These are phyloP conservation scores for Lapara coniferarum DNA, from an alignment of 2,888 invertebrate species.

Conservation along the genomic window DNA sequence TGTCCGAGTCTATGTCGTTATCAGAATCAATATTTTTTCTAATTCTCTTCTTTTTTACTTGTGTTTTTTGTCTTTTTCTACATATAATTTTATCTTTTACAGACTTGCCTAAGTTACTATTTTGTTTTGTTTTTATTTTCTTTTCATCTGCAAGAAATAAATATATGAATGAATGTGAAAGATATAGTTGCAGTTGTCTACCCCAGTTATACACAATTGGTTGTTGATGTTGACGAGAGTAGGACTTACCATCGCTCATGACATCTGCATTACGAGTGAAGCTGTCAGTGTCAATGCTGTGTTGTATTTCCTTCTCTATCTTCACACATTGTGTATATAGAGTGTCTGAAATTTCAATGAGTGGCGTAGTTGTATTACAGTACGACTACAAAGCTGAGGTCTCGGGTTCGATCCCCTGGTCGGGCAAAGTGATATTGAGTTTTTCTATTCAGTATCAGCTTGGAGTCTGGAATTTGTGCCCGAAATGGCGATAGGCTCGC, in stretches of 20 bases:
- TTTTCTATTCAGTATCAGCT: no score
- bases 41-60: neutral
- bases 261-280: neutral
- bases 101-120: neutral
- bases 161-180: no score
- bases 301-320: neutral
- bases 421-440: no score
- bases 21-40: conserved; percentile 2
- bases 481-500: no score
- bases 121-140: neutral
- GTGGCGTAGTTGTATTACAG: no score
- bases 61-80: neutral
- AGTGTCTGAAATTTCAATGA: neutral
- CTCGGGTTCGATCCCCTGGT: no score
- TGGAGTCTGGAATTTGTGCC: no score
- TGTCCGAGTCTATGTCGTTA: conserved; percentile 52
- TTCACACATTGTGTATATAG: neutral
- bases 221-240: neutral
- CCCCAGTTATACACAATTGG: neutral
- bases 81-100: neutral
- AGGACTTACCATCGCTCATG: neutral
- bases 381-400: no score
- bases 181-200: neutral
- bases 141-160: neutral
- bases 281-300: neutral